Conservation (phyloP, 2,888 invertebrate species). For the Tipula vernalis region DNA sequence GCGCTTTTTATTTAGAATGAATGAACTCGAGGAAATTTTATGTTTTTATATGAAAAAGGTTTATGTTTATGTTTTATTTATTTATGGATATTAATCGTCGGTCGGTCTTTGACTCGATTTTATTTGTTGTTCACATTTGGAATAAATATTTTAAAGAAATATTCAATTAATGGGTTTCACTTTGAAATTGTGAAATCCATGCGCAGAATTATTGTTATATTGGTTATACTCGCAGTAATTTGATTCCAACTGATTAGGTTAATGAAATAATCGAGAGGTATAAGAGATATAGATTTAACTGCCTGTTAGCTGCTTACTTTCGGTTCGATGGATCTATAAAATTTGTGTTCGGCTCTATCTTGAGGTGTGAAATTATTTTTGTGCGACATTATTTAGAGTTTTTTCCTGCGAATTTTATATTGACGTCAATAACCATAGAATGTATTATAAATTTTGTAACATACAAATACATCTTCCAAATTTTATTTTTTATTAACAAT, state of each 20-base stretch:
- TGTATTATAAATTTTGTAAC: background rate
- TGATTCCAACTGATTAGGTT: background rate
- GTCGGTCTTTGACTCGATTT: background rate
- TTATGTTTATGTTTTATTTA: conserved; percentile 4
- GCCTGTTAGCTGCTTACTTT: background rate
- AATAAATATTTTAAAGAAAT: background rate
- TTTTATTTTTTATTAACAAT: background rate
- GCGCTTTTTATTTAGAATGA: background rate
- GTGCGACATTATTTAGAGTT: background rate
- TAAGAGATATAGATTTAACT: background rate
- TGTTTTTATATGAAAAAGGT: background rate
- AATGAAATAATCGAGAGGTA: background rate
- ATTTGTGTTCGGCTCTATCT: background rate
- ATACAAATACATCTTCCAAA: background rate
- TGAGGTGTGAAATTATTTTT: background rate
- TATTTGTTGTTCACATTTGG: background rate
- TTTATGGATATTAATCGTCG: background rate
- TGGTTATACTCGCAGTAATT: background rate
- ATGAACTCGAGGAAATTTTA: background rate
- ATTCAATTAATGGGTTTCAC: background rate
- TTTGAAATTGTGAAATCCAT: background rate
- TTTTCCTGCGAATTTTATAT: background rate
- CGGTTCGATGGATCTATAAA: background rate
- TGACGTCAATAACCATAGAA: background rate
- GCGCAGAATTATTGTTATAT: background rate